Base-by-base conservation (phyloP, 2,113 vertebrate species). In the Nerophis lumbriciformis region DNA sequence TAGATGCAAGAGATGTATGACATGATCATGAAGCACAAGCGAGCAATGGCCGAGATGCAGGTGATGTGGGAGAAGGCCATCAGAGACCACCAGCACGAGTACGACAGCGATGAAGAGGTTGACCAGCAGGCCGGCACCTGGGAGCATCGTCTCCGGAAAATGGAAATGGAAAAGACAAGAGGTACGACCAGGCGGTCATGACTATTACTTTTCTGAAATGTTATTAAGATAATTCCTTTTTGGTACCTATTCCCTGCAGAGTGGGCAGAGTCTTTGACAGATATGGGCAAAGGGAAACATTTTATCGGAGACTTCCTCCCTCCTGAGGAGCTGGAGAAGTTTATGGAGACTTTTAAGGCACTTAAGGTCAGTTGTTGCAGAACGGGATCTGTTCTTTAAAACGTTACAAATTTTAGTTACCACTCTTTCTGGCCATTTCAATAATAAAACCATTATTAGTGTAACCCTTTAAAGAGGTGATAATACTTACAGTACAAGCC, bases 1-100 rank as follows among this genome's bases (percentile, higher is more conserved):
- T 73, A 99, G 96, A 98, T 99, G 96, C 96, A 99, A 83, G 95
- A 99, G 83, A 97, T 99, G 94, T 98, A 94, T 0, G 94, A 96
- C 48, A 91, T 98, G 93, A 99, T 99, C 76, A 95, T 99, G 94
- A 95, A 95, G 79, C 96, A 98, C 87, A 99, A 99, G 82, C 90
- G 87, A 0, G 94, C 94, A 0, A 96, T 98, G 95, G 95, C 95
- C 82, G 97, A 98, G 57, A 94, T 98, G 94, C 95, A 98, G 86
- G 70, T 91, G 63, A 90, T 99, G 90, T 99, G 97, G 97, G 97
- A 98, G 51, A 94, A 91, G 67, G 94, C 96, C 0, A 78, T 97
- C 1, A 90, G 90, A 71, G 93, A 96, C 14, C 94, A 99, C 83
- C 93, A 96, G 67, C 95, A 98, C 0, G 94, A 94, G 76, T 99